Percentiles rank a stretch among this genome's conserved stretches.
These are phyloP conservation scores for Ischnus inquisitorius DNA, from an alignment of 2,888 invertebrate species.

Conservation along the genomic window DNA sequence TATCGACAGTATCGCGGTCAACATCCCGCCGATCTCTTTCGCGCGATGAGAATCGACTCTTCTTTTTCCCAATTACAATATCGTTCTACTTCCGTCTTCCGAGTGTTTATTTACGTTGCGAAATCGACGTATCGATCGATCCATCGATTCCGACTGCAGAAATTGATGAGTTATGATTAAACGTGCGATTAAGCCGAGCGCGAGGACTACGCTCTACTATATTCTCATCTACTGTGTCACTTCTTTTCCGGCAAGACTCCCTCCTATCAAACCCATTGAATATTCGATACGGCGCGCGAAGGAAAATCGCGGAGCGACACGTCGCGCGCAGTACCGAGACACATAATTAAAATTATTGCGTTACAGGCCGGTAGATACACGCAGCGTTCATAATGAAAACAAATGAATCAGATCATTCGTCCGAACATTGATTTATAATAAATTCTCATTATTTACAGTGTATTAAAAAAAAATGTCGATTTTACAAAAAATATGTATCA, in stretches of 20 bases:
- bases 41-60: not conserved
- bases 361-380: not conserved
- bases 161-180: not conserved
- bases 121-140: not conserved
- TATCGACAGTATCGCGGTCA: slow-evolving; percentile 2
- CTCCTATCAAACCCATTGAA: not conserved
- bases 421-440: slow-evolving; percentile 50
- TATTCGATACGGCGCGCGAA: slow-evolving; percentile 24
- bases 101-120: not conserved
- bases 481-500: not conserved
- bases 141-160: not conserved
- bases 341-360: slow-evolving; percentile 18
- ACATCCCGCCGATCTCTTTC: slow-evolving; percentile 7
- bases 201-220: slow-evolving; percentile 15
- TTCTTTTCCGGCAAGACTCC: not conserved
- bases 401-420: not conserved
- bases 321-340: not conserved
- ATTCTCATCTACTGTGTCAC: slow-evolving; percentile 3
- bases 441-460: slow-evolving; percentile 53
- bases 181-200: not conserved
- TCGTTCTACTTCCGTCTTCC: not conserved
- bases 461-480: slow-evolving; percentile 17
- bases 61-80: not conserved
- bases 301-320: not conserved
- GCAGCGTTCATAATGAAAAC: not conserved